Percentiles rank a stretch among this genome's conserved stretches.
Conservation (phyloP, 2,888 invertebrate species). For the Gymnoscelis rufifasciata region DNA sequence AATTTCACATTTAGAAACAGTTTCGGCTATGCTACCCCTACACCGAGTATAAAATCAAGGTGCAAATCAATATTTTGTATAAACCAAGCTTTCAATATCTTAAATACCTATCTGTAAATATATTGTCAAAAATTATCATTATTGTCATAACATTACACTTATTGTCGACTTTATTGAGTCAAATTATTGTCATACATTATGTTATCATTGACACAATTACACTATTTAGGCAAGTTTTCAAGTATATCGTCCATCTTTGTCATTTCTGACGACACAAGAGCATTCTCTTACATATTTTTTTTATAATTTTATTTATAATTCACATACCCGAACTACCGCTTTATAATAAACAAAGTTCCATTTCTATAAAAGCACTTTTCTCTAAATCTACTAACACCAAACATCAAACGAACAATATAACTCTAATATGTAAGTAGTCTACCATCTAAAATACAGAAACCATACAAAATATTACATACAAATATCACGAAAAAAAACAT, state of each 20-base stretch:
- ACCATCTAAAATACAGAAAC: slow-evolving; percentile 40
- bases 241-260: slow-evolving; percentile 17
- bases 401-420: slow-evolving; percentile 66
- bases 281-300: slow-evolving; percentile 22
- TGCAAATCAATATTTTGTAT: slow-evolving; percentile 27
- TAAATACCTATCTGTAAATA: slow-evolving; percentile 38
- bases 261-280: slow-evolving; percentile 22
- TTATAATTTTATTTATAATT: slow-evolving; percentile 27
- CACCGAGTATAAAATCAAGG: not conserved
- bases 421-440: slow-evolving; percentile 28
- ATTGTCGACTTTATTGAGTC: slow-evolving; percentile 15
- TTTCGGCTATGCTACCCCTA: slow-evolving; percentile 5
- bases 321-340: slow-evolving; percentile 17
- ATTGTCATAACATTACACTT: slow-evolving; percentile 21
- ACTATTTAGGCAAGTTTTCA: slow-evolving; percentile 1
- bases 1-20: slow-evolving; percentile 40
- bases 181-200: slow-evolving; percentile 23
- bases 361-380: slow-evolving; percentile 72
- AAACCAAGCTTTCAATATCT: slow-evolving; percentile 25
- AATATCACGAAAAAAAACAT: slow-evolving; percentile 40
- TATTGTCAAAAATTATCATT: slow-evolving; percentile 46
- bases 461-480: slow-evolving; percentile 39
- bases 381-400: slow-evolving; percentile 70
- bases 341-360: slow-evolving; percentile 33
- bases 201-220: slow-evolving; percentile 9